A percentile compares a stretch with the other conserved stretches of the same genome.
These are phyloP conservation scores for Pentamera pediparva DNA, from an alignment of 53 echinoderm and acorn worm genomes.

Conservation along the genomic window DNA sequence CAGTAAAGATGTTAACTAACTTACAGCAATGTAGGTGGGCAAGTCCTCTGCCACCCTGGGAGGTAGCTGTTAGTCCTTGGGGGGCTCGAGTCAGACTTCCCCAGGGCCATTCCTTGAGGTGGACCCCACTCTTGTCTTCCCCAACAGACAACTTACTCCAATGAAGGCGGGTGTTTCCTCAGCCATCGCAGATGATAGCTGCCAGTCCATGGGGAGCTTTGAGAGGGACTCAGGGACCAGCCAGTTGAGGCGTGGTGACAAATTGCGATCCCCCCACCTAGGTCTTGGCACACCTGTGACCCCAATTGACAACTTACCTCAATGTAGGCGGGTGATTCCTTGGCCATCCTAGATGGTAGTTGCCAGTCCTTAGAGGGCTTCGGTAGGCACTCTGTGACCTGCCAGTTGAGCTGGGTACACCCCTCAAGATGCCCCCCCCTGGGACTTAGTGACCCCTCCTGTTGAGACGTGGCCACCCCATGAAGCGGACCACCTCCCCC, in stretches of 20 bases:
- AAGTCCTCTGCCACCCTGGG: too few relatives aligned
- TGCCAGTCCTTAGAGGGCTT: slow-evolving; percentile 91
- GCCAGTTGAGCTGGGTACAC: slow-evolving; percentile 74
- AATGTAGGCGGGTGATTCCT: slow-evolving; percentile 86
- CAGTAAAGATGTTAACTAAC: too few relatives aligned
- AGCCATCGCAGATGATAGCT: slow-evolving; percentile 76
- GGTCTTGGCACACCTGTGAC: too few relatives aligned
- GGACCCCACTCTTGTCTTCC: slow-evolving; percentile 66
- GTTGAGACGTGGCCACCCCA: slow-evolving; percentile 97
- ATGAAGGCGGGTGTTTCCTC: slow-evolving; percentile 94
- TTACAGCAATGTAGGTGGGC: too few relatives aligned
- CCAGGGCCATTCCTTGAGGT: slow-evolving; percentile 88
- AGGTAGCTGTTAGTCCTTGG: too few relatives aligned
- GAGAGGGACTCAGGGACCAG: slow-evolving; percentile 83
- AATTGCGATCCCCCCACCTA: slow-evolving; percentile 83
- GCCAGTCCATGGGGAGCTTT: slow-evolving; percentile 95
- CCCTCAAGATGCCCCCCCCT: too few relatives aligned
- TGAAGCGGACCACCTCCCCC: slow-evolving; percentile 79
- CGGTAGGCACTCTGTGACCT: slow-evolving; percentile 75
- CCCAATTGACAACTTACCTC: too few relatives aligned
- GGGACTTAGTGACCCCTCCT: too few relatives aligned
- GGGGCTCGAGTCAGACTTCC: too few relatives aligned
- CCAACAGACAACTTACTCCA: slow-evolving; percentile 81
- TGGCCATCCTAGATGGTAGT: slow-evolving; percentile 79
- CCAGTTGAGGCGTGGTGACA: slow-evolving; percentile 89